These are phyloP conservation scores for Pseudorasbora parva DNA, from an alignment of 2,113 vertebrate genomes.

Conservation along the genomic window DNA sequence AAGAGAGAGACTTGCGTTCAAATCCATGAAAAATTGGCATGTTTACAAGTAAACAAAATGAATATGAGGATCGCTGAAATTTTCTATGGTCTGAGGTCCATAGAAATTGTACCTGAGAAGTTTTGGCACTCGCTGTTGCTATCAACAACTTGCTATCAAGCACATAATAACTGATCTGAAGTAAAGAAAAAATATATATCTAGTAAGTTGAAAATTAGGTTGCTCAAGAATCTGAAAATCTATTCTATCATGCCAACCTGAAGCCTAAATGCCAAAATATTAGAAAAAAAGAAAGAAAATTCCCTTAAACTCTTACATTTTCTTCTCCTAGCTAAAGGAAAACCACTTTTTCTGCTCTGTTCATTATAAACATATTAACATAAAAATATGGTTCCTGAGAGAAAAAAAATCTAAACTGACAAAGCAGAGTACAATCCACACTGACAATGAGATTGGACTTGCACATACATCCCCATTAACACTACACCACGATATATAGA, in stretches of 20 bases:
- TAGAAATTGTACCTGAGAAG: constrained; percentile 58
- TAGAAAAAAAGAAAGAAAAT: not conserved
- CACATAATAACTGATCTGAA: constrained; percentile 28
- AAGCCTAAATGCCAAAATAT: constrained; percentile 32
- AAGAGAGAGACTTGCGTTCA: constrained; percentile 55
- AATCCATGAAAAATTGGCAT: constrained; percentile 55
- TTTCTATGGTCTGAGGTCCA: constrained; percentile 50
- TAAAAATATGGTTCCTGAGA: not conserved
- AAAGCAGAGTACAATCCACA: constrained; percentile 5
- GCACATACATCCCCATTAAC: not conserved
- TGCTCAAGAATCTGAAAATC: constrained; percentile 60
- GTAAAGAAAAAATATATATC: constrained; percentile 35
- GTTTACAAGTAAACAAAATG: constrained; percentile 53
- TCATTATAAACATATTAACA: not conserved
- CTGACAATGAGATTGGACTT: not conserved
- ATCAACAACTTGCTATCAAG: constrained; percentile 35
- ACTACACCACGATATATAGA: not conserved
- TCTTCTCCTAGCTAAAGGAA: not conserved
- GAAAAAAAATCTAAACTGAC: not conserved
- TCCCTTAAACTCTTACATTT: not conserved
- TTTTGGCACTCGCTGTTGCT: constrained; percentile 52
- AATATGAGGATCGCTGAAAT: constrained; percentile 56
- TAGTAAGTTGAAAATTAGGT: constrained; percentile 51
- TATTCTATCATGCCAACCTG: constrained; percentile 65
- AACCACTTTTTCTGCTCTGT: not conserved